Base-by-base conservation (phyloP, 2,888 invertebrate genomes). In the Orchestes rusci region DNA sequence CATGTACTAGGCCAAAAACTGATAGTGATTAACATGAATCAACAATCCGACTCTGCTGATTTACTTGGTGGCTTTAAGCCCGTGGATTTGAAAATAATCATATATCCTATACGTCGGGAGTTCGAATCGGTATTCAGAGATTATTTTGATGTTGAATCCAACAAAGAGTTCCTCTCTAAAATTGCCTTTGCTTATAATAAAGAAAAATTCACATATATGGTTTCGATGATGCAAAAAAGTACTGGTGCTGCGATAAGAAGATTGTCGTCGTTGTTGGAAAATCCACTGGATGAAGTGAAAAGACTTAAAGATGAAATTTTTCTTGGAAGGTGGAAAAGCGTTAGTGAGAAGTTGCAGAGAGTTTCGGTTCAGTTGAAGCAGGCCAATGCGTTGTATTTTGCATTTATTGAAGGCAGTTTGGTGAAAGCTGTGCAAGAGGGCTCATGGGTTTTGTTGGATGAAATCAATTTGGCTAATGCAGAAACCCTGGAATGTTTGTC, bases 1-100 rank as follows among this genome's bases (percentile, higher is more conserved):
- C 76, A 81, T 48, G 80, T 84, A 53, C 80, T 89, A 0, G 85
- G 89, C 0, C 84, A 89, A 55, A 88, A 84, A 61, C 72, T 99
- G 19, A 75, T 87, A 19, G 96, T 97, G 1, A 88, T 99, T 16
- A 99, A 99, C 64, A 90, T 99, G 90, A 99, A 96, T 63, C 96
- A 99, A 62, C 97, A 99, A 63, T 96, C 94, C 33, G 99, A 99
- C 69, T 90, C 90, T 5, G 84, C 92, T 0, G 99, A 99, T 71
- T 75, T 99, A 28, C 74, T 99, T 0, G 99, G 99, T 43, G 97
- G 99, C 51, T 91, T 89, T 63, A 97, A 96, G 67, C 99, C 99
- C 0, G 90, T 96, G 0, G 93, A 96, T 64, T 67, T 95, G 8
- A 86, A 84, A 59, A 82, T 82, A 58, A 74, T 94, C 0, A 77